Percentiles rank a stretch among this genome's conserved stretches.
phyloP scores from a whole-genome alignment of 1,140 invertebrate species.

The Andricus grossulariae region DNA sequence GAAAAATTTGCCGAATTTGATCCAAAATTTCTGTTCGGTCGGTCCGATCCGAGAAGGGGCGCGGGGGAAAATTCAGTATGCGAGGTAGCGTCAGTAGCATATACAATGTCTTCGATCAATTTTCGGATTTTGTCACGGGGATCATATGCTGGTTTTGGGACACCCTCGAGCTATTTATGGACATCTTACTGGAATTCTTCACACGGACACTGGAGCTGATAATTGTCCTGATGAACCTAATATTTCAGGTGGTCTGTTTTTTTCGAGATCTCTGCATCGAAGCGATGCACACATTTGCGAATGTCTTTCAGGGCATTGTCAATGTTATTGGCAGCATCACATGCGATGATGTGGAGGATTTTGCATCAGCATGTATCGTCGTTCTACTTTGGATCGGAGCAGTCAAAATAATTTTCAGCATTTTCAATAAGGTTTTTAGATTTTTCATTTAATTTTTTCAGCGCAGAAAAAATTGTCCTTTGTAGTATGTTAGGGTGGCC shows the following conservation, averaged over 20 bases:
- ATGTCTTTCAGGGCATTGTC: constrained; percentile 61
- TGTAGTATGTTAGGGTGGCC: no score
- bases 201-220: constrained; percentile 58
- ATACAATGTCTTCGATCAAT: constrained; percentile 46
- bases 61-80: constrained; percentile 38
- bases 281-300: constrained; percentile 63
- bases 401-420: constrained; percentile 48
- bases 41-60: not conserved
- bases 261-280: constrained; percentile 62
- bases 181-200: constrained; percentile 61
- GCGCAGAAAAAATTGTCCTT: no score
- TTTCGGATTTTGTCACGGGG: constrained; percentile 46
- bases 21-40: constrained; percentile 31
- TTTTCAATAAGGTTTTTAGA: constrained; percentile 50
- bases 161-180: constrained; percentile 56
- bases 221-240: constrained; percentile 57
- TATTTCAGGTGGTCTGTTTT: constrained; percentile 60
- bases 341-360: constrained; percentile 65
- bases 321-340: constrained; percentile 57
- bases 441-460: no score
- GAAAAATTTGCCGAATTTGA: not conserved
- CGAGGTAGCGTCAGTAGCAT: constrained; percentile 31
- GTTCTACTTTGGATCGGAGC: constrained; percentile 60
- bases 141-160: constrained; percentile 58
- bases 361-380: constrained; percentile 63